Percentiles rank a stretch among this genome's conserved stretches.
These are phyloP conservation scores for Montipora efflorescens DNA, from an alignment of 64 coral and sea anemone species.

Conservation along the genomic window DNA sequence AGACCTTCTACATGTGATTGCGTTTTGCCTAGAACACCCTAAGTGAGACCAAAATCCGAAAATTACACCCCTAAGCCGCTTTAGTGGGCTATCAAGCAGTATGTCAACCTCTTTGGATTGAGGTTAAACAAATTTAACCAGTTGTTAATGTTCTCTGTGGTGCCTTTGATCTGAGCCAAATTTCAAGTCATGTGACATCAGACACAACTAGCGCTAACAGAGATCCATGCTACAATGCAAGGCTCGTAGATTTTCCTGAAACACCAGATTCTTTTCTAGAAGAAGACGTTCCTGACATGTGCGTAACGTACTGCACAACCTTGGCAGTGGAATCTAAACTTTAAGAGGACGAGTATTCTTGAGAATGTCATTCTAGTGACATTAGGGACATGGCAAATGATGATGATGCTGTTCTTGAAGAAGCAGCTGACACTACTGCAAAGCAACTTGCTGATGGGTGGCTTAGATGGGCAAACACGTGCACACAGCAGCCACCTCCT, in stretches of 20 bases:
- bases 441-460: too few relatives aligned
- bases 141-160: neutral
- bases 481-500: neutral
- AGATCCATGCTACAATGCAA: neutral
- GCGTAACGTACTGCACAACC: neutral
- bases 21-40: too few relatives aligned
- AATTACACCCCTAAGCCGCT: neutral
- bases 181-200: neutral
- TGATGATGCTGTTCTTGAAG: too few relatives aligned
- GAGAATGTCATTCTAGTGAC: constrained; percentile 5
- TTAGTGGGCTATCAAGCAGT: neutral
- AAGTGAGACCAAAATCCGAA: neutral
- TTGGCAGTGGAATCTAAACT: constrained; percentile 9
- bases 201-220: neutral
- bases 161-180: neutral
- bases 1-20: too few relatives aligned
- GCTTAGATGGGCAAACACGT: neutral
- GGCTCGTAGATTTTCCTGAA: neutral
- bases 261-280: neutral
- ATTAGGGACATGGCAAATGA: neutral
- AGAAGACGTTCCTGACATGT: neutral
- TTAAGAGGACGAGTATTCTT: neutral
- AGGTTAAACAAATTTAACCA: neutral
- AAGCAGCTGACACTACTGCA: too few relatives aligned
- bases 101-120: neutral